phyloP scores from a whole-genome alignment of 2,888 invertebrate species.

The Blomia tropicalis region DNA sequence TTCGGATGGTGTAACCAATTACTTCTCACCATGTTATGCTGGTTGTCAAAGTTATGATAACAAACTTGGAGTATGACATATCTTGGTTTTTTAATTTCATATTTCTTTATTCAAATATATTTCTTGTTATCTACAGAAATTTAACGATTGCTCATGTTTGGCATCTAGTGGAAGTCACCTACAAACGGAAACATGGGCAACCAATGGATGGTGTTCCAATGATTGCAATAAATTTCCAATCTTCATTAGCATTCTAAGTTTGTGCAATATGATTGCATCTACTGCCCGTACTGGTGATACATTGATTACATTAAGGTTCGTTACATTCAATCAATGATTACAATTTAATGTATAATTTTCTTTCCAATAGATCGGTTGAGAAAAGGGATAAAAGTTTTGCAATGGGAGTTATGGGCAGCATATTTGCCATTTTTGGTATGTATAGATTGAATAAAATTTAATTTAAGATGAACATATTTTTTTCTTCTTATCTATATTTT shows the following conservation, averaged over 20 bases:
- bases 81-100: background rate
- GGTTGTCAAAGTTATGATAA: slow-evolving; percentile 40
- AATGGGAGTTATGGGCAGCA: slow-evolving; percentile 28
- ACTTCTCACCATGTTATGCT: slow-evolving; percentile 56
- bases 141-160: slow-evolving; percentile 23
- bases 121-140: too few relatives aligned
- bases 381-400: slow-evolving; percentile 30
- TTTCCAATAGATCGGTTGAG: slow-evolving; percentile 28
- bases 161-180: background rate
- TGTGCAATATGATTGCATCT: slow-evolving; percentile 46
- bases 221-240: slow-evolving; percentile 40
- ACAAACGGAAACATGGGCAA: slow-evolving; percentile 25
- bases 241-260: slow-evolving; percentile 33
- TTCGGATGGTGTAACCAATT: slow-evolving; percentile 38
- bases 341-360: too few relatives aligned
- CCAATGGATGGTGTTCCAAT: slow-evolving; percentile 41
- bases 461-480: background rate
- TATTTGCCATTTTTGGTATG: slow-evolving; percentile 29
- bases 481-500: slow-evolving; percentile 2
- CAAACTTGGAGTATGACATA: too few relatives aligned
- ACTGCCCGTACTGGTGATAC: slow-evolving; percentile 52
- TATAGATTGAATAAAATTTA: background rate
- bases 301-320: slow-evolving; percentile 46
- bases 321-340: background rate
- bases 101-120: too few relatives aligned